These are phyloP conservation scores for Drosophila auraria DNA, from an alignment of 1,140 invertebrate genomes.

Conservation along the genomic window DNA sequence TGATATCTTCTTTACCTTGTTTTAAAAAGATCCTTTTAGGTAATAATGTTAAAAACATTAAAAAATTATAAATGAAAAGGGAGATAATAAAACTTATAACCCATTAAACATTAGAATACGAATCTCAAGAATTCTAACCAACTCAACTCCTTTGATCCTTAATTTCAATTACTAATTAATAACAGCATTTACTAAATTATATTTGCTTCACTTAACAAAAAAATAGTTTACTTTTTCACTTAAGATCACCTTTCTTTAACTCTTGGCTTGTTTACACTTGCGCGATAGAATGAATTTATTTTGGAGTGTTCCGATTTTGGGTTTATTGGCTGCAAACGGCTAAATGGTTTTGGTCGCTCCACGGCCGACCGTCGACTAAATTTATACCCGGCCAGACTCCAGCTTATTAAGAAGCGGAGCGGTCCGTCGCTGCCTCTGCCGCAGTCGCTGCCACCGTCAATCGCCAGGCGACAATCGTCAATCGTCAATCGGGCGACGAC, in stretches of 20 bases:
- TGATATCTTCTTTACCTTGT: too few species aligned
- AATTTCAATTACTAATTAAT: too few species aligned
- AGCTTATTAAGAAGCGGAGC: conserved; percentile 63
- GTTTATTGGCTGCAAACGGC: conserved; percentile 4
- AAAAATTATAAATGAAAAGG: too few species aligned
- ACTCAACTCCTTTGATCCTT: too few species aligned
- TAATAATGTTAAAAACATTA: too few species aligned
- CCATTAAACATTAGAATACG: too few species aligned
- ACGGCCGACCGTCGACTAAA: conserved; percentile 67
- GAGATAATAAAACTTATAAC: too few species aligned
- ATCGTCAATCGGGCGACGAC: conserved; percentile 24
- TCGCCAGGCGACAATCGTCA: conserved; percentile 1
- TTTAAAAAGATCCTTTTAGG: too few species aligned
- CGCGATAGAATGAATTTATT: background rate
- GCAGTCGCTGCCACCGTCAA: conserved; percentile 7
- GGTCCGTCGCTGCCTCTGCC: conserved; percentile 1
- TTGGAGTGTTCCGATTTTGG: background rate
- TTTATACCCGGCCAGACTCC: conserved; percentile 68
- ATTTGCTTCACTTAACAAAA: conserved; percentile 1
- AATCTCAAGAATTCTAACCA: too few species aligned
- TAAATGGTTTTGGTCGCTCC: conserved; percentile 53
- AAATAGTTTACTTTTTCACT: conserved; percentile 1
- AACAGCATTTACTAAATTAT: too few species aligned
- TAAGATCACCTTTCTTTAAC: conserved; percentile 16
- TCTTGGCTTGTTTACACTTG: conserved; percentile 3